Percentiles rank a stretch among this genome's conserved stretches.
These are phyloP conservation scores for Lepidurus arcticus DNA, from an alignment of 1,140 invertebrate species.

Conservation along the genomic window DNA sequence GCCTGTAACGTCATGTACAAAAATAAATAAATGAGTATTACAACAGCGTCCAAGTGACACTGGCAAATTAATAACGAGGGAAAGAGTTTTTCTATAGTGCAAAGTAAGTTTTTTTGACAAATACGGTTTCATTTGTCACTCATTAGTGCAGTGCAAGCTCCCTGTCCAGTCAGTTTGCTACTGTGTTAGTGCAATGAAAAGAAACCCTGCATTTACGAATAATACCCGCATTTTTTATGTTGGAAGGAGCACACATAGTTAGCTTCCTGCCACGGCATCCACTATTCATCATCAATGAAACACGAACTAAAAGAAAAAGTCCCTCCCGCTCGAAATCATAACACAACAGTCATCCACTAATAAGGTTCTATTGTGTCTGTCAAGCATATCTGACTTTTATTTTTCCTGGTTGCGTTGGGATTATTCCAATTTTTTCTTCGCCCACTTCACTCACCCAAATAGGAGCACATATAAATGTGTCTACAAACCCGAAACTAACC, in stretches of 20 bases:
- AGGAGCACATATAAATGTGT: neutral
- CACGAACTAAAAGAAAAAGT: neutral
- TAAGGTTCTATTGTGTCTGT: constrained; percentile 1
- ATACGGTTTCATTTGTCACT: neutral
- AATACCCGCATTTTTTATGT: no score
- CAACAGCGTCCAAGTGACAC: neutral
- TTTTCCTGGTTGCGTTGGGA: neutral
- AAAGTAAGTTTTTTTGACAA: neutral
- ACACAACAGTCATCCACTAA: constrained; percentile 10
- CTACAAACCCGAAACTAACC: neutral
- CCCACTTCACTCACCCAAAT: neutral
- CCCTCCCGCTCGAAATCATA: neutral
- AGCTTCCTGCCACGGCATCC: neutral
- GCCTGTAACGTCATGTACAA: constrained; percentile 51
- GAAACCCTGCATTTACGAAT: no score
- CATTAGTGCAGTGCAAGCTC: neutral
- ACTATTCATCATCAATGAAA: neutral
- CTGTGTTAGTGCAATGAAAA: no score
- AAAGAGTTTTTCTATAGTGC: neutral
- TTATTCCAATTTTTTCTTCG: neutral
- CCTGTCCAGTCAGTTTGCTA: neutral
- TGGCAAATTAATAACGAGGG: neutral
- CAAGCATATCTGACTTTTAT: neutral
- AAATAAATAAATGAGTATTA: constrained; percentile 6
- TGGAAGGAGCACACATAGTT: no score